Evolutionary conservation across 2,113 vertebrate genomes (phyloP).

Genomic region (Fulmarus glacialis): DNA sequence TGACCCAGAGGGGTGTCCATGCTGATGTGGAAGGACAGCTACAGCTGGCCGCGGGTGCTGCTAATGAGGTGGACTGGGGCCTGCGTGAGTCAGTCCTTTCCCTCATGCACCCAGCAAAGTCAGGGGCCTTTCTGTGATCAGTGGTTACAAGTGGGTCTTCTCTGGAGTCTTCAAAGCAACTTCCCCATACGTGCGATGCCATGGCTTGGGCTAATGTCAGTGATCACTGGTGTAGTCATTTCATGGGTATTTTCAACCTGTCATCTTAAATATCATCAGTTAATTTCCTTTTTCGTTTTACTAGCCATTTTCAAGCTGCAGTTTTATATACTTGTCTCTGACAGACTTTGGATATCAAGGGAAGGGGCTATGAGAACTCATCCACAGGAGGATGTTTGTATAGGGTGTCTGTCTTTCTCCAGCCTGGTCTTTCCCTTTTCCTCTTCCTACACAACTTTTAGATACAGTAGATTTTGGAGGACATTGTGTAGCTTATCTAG

Average conservation of each 20-base stretch:
- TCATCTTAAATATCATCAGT: neutral
- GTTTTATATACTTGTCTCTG: neutral
- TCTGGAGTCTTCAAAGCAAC: neutral
- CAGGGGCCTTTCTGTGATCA: neutral
- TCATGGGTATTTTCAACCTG: neutral
- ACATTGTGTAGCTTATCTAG: neutral
- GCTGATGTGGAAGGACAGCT: neutral
- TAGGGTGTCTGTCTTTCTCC: neutral
- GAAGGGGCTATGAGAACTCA: neutral
- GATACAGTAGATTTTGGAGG: neutral
- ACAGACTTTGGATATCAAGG: neutral
- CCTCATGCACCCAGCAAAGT: neutral
- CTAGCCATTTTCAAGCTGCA: neutral
- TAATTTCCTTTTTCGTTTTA: neutral
- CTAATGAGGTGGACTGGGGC: neutral
- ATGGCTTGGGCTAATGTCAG: neutral
- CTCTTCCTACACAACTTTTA: neutral
- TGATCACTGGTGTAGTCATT: neutral
- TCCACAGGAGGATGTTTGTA: neutral
- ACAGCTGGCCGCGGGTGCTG: neutral
- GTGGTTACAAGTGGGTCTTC: neutral
- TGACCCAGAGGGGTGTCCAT: too few species aligned
- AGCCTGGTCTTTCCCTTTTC: neutral
- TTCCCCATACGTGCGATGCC: neutral
- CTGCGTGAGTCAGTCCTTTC: neutral